These are phyloP conservation scores for Astreopora myriophthalma DNA, from an alignment of 64 coral and sea anemone species.

Conservation along the genomic window DNA sequence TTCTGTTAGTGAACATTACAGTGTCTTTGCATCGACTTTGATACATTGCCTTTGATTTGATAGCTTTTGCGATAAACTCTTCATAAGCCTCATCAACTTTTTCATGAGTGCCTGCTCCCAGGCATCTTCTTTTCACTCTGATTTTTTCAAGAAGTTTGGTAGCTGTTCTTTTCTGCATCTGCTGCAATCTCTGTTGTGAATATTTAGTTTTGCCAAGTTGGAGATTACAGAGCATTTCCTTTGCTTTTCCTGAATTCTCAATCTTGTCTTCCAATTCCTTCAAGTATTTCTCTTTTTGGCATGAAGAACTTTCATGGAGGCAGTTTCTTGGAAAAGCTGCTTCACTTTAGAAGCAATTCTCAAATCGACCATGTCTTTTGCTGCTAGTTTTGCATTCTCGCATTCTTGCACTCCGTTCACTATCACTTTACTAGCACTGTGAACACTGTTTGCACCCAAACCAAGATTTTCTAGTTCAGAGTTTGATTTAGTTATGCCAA, in stretches of 20 bases:
- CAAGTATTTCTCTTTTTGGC: constrained; percentile 27
- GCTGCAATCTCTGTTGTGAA: not conserved
- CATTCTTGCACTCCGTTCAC: constrained; percentile 30
- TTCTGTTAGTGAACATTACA: constrained; percentile 65
- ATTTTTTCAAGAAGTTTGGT: constrained; percentile 16
- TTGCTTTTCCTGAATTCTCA: not conserved
- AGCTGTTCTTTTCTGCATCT: constrained; percentile 53
- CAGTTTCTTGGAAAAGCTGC: constrained; percentile 18
- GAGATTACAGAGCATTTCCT: not conserved
- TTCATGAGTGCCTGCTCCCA: not conserved
- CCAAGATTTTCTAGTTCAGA: constrained; percentile 32
- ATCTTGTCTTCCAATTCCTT: constrained; percentile 9
- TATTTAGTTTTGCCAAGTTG: not conserved
- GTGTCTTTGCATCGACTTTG: constrained; percentile 71
- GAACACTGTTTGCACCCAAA: constrained; percentile 19
- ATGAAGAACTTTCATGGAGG: not conserved
- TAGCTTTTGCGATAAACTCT: constrained; percentile 72
- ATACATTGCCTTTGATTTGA: constrained; percentile 74
- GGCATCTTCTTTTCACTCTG: constrained; percentile 42
- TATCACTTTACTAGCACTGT: not conserved
- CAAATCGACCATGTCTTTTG: constrained; percentile 25
- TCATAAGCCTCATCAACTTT: constrained; percentile 64
- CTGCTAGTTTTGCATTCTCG: constrained; percentile 28
- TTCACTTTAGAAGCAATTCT: constrained; percentile 19
- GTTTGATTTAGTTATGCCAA: constrained; percentile 56